phyloP scores from a whole-genome alignment of 2,797 vertebrate species.

The Pangasius macronema region DNA sequence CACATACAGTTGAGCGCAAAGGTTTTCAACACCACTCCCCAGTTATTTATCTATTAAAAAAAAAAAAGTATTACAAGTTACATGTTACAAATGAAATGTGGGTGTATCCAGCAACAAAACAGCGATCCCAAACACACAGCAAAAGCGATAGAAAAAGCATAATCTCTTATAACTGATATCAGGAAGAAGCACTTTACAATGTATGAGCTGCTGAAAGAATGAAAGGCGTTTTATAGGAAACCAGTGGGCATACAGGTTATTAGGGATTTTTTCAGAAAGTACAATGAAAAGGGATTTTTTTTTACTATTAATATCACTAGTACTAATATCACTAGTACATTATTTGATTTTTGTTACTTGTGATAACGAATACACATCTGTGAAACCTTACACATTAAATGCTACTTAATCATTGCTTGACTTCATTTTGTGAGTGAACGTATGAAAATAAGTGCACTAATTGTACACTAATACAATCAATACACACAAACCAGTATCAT shows the following conservation, averaged over 20 bases:
- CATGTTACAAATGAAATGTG: background rate
- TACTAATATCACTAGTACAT: background rate
- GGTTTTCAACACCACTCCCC: conserved; percentile 9
- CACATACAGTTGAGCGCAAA: conserved; percentile 10
- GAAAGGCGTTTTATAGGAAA: background rate
- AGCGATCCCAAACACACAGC: background rate
- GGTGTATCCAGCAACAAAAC: background rate
- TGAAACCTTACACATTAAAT: background rate
- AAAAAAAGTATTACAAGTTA: background rate
- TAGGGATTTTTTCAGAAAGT: background rate
- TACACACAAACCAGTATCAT: background rate
- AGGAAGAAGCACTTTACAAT: background rate
- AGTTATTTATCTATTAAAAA: background rate
- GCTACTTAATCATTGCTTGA: background rate
- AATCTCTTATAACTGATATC: background rate
- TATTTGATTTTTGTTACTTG: background rate
- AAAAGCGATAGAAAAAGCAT: background rate
- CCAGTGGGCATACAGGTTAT: background rate
- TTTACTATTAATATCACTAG: background rate
- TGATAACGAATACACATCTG: no score
- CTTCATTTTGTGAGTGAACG: background rate
- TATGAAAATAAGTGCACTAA: background rate
- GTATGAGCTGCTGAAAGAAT: background rate
- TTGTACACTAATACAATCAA: background rate
- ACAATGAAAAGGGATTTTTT: background rate